Evolutionary conservation across 2,113 vertebrate genomes (phyloP), one percentile per base, ranked within the genome.

Genomic region (Daubentonia madagascariensis): DNA sequence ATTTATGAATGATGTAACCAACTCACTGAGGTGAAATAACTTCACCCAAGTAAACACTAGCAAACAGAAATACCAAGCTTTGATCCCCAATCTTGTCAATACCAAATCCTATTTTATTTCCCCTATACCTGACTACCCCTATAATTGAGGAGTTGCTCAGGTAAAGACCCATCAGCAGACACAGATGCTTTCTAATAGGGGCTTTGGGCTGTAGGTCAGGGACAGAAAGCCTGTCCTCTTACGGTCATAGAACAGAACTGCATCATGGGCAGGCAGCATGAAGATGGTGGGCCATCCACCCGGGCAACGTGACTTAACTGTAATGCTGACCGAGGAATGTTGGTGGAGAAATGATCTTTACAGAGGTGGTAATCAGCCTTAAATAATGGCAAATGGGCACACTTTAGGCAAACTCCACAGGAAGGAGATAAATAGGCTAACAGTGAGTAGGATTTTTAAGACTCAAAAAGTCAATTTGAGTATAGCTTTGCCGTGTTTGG

Each of bases 211-310:
- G 79, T 67, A 16, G 61, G 11, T 89, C 35, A 68, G 54, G 10
- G 1, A 12, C 37, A 45, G 40, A 91, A 25, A 80, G 23, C 48
- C 43, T 87, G 1, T 61, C 43, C 40, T 57, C 35, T 13, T 45
- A 14, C 20, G 85, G 16, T 32, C 30, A 43, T 14, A 63, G 13
- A 2, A 7, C 8, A 40, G 25, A 96, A 40, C 25, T 80, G 57
- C 43, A 45, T 9, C 22, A 20, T 65, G 32, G 1, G 5, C 16
- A 1, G 28, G 10, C 1, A 9, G 6, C 13, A 0, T 18, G 35
- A 45, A 37, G 32, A 37, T 28, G 10, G 30, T 16, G 7, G 13
- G 8, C 25, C 7, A 1, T 76, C 16, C 30, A 0, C n/a, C 12
- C 35, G 65, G 45, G 3, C 25, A 5, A 0, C 3, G 7, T 17